Evolutionary conservation across 92 coral and sea anemone genomes (phyloP).

Genomic region (Parazoanthus atlanticus): DNA sequence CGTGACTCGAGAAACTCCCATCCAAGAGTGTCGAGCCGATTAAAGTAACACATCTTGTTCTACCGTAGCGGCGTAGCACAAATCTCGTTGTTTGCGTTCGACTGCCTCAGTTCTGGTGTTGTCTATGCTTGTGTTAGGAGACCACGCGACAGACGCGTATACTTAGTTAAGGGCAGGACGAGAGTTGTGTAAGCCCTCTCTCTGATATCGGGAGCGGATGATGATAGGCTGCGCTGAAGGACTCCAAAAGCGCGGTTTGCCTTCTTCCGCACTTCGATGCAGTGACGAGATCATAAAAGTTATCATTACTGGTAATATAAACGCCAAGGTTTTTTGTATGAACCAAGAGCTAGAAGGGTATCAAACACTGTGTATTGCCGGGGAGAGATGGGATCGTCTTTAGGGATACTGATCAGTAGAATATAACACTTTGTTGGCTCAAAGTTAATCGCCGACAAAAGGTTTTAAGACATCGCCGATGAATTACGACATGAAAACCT

Average conservation of each 20-base stretch:
- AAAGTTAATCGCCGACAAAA: no score
- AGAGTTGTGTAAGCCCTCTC: neutral
- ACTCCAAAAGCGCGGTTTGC: slow-evolving; percentile 15
- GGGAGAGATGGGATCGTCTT: no score
- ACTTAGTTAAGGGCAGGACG: slow-evolving; percentile 5
- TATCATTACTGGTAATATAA: no score
- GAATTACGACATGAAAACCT: no score
- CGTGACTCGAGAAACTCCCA: neutral
- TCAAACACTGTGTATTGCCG: no score
- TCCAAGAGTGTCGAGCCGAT: neutral
- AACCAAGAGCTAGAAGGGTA: no score
- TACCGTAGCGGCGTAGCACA: neutral
- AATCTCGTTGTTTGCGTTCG: neutral
- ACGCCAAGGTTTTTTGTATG: no score
- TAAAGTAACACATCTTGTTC: neutral
- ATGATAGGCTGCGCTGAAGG: slow-evolving; percentile 31
- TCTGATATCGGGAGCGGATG: neutral
- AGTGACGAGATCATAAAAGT: neutral
- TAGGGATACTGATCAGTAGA: no score
- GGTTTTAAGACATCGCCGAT: no score
- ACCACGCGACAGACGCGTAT: neutral
- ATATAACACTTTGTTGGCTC: no score
- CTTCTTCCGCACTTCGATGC: slow-evolving; percentile 20
- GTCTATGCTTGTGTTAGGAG: slow-evolving; percentile 1
- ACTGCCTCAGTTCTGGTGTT: neutral